Conservation (phyloP, 2,113 vertebrate species). For the Ptilorrhoa leucosticta region DNA sequence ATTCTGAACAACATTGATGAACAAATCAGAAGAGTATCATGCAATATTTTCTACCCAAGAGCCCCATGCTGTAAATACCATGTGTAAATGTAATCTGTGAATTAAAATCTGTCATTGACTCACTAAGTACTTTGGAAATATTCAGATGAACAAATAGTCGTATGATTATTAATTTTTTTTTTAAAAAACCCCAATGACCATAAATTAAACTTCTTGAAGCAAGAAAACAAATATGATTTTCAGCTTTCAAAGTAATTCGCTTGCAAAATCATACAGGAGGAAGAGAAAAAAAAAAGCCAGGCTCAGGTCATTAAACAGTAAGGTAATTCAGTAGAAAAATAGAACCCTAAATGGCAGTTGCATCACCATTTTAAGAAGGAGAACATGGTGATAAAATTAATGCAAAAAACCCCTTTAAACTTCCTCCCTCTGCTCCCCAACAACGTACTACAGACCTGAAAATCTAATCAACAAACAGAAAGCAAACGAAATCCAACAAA, state of each 20-base stretch:
- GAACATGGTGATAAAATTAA: not conserved
- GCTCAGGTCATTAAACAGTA: not conserved
- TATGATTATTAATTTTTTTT: not conserved
- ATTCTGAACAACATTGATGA: not conserved
- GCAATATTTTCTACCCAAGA: not conserved
- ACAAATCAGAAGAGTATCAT: not conserved
- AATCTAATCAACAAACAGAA: not conserved
- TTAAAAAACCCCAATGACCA: rapidly evolving
- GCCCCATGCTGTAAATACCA: not conserved
- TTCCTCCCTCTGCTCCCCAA: not conserved
- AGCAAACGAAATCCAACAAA: not conserved
- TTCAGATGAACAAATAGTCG: not conserved
- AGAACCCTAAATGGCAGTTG: not conserved
- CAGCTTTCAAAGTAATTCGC: not conserved
- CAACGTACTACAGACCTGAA: not conserved
- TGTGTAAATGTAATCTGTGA: not conserved
- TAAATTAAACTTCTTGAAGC: not conserved
- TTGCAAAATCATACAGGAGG: not conserved
- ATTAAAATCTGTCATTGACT: not conserved
- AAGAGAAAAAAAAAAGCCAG: rapidly evolving
- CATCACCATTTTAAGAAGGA: not conserved
- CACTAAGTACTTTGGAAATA: not conserved
- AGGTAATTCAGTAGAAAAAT: not conserved
- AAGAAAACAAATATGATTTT: not conserved
- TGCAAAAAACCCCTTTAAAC: not conserved